phyloP scores from a whole-genome alignment of 1,140 invertebrate species.

The Acromyrmex echinatior region DNA sequence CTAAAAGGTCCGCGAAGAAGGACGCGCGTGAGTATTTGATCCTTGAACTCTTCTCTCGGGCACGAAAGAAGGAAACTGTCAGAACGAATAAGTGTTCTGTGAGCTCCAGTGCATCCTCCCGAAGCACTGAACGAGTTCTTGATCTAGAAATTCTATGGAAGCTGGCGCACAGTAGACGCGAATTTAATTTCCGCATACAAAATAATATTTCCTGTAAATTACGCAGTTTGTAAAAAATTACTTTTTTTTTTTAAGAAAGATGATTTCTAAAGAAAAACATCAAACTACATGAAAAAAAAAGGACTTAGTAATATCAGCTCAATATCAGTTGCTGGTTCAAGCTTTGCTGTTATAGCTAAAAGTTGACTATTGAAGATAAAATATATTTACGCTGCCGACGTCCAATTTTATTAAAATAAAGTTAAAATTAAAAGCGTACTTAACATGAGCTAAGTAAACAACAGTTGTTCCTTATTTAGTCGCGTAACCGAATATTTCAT shows the following conservation, averaged over 20 bases:
- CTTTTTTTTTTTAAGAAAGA: neutral
- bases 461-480: no score
- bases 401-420: no score
- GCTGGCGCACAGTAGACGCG: neutral
- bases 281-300: neutral
- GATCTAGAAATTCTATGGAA: conserved; percentile 29
- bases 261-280: neutral
- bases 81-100: conserved; percentile 33
- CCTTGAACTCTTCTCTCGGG: conserved; percentile 26
- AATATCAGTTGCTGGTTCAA: no score
- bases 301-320: no score
- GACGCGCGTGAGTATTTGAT: conserved; percentile 48
- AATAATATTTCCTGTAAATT: neutral
- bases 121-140: neutral
- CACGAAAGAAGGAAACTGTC: conserved; percentile 38
- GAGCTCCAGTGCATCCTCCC: conserved; percentile 19
- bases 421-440: no score
- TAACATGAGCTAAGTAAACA: no score
- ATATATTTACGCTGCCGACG: no score
- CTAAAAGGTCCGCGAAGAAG: neutral
- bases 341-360: no score
- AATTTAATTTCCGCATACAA: neutral
- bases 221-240: neutral
- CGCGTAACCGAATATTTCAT: no score
- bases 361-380: no score